A percentile compares a stretch with the other conserved stretches of the same genome.
Evolutionary conservation across 2,113 vertebrate genomes (phyloP).

Genomic region (Tenrec ecaudatus): DNA sequence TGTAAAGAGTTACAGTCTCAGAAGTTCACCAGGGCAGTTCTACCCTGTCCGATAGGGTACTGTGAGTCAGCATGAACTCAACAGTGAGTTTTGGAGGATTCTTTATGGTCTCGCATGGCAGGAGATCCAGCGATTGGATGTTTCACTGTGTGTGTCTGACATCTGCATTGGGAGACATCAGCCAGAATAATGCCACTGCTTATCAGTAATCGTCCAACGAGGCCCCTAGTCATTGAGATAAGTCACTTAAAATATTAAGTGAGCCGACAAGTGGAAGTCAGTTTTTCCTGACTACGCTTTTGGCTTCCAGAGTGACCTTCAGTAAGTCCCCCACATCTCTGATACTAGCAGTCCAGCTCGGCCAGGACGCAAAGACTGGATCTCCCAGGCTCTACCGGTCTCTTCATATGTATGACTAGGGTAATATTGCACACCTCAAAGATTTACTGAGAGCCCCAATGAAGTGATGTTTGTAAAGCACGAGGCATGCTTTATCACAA

Average conservation of each 20-base stretch:
- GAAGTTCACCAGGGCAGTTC: too few species aligned
- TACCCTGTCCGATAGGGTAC: too few species aligned
- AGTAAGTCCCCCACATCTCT: background rate
- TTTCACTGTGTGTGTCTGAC: background rate
- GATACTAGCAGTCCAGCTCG: constrained; percentile 35
- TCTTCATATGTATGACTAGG: background rate
- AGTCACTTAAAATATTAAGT: background rate
- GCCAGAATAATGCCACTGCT: background rate
- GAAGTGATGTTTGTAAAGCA: background rate
- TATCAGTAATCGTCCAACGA: constrained; percentile 9
- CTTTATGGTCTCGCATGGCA: background rate
- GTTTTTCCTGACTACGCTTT: background rate
- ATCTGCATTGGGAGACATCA: background rate
- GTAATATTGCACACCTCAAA: background rate
- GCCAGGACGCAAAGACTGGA: constrained; percentile 13
- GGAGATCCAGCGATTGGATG: background rate
- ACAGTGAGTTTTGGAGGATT: background rate
- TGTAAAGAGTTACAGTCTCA: too few species aligned
- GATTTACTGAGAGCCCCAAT: background rate
- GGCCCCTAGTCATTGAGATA: constrained; percentile 32
- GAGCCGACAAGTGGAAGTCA: background rate
- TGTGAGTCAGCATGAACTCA: too few species aligned
- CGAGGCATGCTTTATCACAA: background rate
- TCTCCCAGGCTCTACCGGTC: background rate
- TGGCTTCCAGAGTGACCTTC: background rate